Evolutionary conservation across 2,113 vertebrate genomes (phyloP).

Genomic region (Falcunculus frontatus): DNA sequence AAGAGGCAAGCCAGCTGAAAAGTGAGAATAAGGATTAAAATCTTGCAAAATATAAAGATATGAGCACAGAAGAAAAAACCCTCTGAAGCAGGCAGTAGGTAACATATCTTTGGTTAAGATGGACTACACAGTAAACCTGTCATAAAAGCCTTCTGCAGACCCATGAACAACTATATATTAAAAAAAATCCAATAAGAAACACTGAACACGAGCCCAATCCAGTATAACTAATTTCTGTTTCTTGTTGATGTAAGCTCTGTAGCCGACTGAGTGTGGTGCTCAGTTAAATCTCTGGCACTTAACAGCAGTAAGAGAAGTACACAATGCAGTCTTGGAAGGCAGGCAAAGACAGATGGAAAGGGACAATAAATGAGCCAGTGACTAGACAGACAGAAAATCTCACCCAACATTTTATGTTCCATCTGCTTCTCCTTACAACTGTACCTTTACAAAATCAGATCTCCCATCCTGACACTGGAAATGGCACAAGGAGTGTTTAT

Average conservation of each 20-base stretch:
- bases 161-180: neutral
- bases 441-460: neutral
- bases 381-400: constrained; percentile 13
- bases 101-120: neutral
- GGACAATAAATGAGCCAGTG: constrained; percentile 6
- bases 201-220: neutral
- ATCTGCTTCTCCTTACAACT: neutral
- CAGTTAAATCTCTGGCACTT: constrained; percentile 11
- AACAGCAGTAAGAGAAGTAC: neutral
- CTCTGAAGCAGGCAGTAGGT: neutral
- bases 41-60: neutral
- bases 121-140: neutral
- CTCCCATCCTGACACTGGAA: neutral
- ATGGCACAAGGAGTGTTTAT: neutral
- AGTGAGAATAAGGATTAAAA: neutral
- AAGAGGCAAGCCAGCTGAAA: neutral
- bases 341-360: constrained; percentile 15
- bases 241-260: neutral
- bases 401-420: neutral
- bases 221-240: neutral
- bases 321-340: neutral
- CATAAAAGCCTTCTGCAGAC: neutral
- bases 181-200: neutral
- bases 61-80: neutral
- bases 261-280: neutral